Evolutionary conservation across 2,888 invertebrate species (phyloP).

Genomic region (Dendrolimus houi): DNA sequence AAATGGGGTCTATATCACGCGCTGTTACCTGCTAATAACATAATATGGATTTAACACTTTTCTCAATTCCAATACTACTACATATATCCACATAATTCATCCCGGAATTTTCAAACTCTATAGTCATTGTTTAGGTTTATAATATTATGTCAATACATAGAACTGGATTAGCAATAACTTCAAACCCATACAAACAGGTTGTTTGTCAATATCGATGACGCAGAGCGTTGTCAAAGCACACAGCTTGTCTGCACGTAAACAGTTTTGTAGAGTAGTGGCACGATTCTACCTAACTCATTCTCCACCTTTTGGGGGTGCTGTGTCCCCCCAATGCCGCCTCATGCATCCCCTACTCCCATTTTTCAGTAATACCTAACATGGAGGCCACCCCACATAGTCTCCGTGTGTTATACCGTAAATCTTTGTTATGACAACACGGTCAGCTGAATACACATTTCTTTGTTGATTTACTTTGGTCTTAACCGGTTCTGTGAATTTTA

Average conservation of each 20-base stretch:
- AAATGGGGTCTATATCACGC: constrained; percentile 33
- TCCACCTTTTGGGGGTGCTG: constrained; percentile 12
- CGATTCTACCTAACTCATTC: constrained; percentile 14
- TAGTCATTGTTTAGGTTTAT: too few species aligned
- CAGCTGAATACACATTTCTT: constrained; percentile 40
- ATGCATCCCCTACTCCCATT: constrained; percentile 36
- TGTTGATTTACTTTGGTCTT: constrained; percentile 2
- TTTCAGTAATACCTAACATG: constrained; percentile 51
- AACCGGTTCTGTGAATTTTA: constrained; percentile 3
- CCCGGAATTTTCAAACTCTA: too few species aligned
- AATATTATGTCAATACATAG: not conserved
- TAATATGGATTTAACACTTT: too few species aligned
- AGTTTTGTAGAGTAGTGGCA: constrained; percentile 33
- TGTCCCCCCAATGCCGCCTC: constrained; percentile 18
- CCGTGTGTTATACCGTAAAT: constrained; percentile 43
- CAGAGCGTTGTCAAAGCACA: constrained; percentile 53
- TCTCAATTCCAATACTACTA: too few species aligned
- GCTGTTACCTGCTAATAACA: constrained; percentile 21
- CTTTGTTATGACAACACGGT: constrained; percentile 53
- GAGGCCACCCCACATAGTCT: constrained; percentile 33
- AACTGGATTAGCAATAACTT: constrained; percentile 13
- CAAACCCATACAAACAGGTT: constrained; percentile 36
- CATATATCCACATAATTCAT: too few species aligned
- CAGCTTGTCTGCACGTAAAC: constrained; percentile 57
- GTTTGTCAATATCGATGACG: constrained; percentile 64